These are phyloP conservation scores for Entelurus aequoreus DNA, from an alignment of 2,113 vertebrate genomes.

Conservation along the genomic window DNA sequence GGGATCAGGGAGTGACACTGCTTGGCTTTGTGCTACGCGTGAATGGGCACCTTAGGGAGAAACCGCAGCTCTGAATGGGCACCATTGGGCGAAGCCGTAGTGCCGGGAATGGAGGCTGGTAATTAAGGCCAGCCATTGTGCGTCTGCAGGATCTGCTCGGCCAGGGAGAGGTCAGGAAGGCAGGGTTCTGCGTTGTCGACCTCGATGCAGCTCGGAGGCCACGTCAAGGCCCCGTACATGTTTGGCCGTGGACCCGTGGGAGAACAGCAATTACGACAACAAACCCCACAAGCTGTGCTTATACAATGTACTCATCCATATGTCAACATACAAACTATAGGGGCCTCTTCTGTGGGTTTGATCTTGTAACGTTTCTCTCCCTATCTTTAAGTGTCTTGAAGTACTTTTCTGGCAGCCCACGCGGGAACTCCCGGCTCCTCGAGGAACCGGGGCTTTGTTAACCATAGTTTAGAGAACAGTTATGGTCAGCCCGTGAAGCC, in stretches of 20 bases:
- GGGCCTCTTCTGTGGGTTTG: conserved; percentile 28
- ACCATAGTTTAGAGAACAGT: conserved; percentile 20
- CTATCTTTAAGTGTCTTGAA: conserved; percentile 15
- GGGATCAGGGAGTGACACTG: conserved; percentile 63
- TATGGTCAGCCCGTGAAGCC: conserved; percentile 17
- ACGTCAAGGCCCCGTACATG: conserved; percentile 40
- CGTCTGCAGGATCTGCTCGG: conserved; percentile 66
- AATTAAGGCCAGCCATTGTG: conserved; percentile 74
- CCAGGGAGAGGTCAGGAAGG: conserved; percentile 71
- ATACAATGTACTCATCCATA: conserved; percentile 34
- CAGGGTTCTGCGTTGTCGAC: conserved; percentile 63
- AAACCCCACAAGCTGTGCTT: conserved; percentile 30
- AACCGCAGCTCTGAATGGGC: conserved; percentile 62
- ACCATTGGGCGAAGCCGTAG: conserved; percentile 68
- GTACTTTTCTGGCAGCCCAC: conserved; percentile 19
- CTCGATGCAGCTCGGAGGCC: conserved; percentile 54
- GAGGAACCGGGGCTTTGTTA: conserved; percentile 21
- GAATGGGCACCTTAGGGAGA: conserved; percentile 67
- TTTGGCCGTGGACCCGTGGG: conserved; percentile 43
- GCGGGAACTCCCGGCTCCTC: conserved; percentile 1
- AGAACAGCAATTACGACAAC: conserved; percentile 31
- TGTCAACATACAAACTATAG: conserved; percentile 38
- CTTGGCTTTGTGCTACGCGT: conserved; percentile 57
- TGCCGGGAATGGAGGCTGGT: conserved; percentile 68
- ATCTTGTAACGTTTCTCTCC: conserved; percentile 24